phyloP scores from a whole-genome alignment of 1,140 invertebrate genomes.

The Bicyclus anynana region DNA sequence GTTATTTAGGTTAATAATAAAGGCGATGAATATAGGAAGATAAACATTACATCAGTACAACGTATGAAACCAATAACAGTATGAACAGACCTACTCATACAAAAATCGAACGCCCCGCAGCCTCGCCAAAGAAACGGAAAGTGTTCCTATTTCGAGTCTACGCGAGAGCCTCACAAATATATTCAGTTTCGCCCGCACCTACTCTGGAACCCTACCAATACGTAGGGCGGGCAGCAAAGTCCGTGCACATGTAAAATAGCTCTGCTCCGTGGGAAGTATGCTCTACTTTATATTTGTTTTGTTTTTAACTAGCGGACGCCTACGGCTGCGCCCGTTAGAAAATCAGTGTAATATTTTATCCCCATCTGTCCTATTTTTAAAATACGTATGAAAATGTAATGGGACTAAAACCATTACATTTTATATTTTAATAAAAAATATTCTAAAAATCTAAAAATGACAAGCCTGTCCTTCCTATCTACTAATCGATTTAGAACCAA shows the following conservation, averaged over 20 bases:
- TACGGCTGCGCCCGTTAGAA: too few relatives aligned
- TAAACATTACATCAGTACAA: not conserved
- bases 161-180: constrained; percentile 56
- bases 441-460: too few relatives aligned
- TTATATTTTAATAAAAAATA: too few relatives aligned
- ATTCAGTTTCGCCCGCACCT: constrained; percentile 68
- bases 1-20: too few relatives aligned
- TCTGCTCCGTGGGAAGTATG: constrained; percentile 33
- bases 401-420: too few relatives aligned
- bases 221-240: constrained; percentile 63
- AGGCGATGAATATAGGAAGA: not conserved
- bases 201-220: constrained; percentile 66
- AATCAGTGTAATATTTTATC: too few relatives aligned
- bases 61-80: not conserved
- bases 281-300: constrained; percentile 43
- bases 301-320: too few relatives aligned
- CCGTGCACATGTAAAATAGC: constrained; percentile 74
- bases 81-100: too few relatives aligned
- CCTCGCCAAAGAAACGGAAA: constrained; percentile 40
- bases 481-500: too few relatives aligned
- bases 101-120: constrained; percentile 51
- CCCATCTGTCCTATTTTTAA: too few relatives aligned
- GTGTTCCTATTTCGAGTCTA: constrained; percentile 52
- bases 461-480: too few relatives aligned
- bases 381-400: too few relatives aligned